Evolutionary conservation across 1,140 invertebrate species (phyloP).

Genomic region (Nebria ingens): DNA sequence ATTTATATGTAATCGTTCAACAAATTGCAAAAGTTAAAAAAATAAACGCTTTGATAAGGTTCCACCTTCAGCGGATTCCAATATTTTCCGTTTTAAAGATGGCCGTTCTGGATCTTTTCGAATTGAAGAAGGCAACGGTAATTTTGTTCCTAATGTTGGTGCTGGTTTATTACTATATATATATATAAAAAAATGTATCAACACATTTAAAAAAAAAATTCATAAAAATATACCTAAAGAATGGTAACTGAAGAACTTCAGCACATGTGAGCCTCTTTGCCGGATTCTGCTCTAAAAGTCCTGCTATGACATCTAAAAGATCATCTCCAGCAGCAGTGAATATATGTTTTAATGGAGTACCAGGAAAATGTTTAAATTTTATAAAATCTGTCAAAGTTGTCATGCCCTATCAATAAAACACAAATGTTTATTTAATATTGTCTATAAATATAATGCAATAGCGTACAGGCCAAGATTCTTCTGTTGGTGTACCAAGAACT

Average conservation of each 20-base stretch:
- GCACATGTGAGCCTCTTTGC: constrained; percentile 70
- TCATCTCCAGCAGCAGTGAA: constrained; percentile 94
- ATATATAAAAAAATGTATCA: constrained; percentile 25
- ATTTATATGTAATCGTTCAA: too few species aligned
- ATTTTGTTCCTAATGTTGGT: constrained; percentile 65
- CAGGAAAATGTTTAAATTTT: constrained; percentile 77
- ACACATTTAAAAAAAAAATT: constrained; percentile 10
- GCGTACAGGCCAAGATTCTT: constrained; percentile 79
- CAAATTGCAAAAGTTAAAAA: constrained; percentile 25
- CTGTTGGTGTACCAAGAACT: constrained; percentile 81
- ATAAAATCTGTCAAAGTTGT: constrained; percentile 83
- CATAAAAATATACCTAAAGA: constrained; percentile 57
- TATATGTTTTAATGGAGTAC: constrained; percentile 78
- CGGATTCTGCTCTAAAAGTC: constrained; percentile 77
- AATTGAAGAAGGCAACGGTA: constrained; percentile 65
- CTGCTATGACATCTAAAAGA: constrained; percentile 73
- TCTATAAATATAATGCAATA: too few species aligned
- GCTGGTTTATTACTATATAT: constrained; percentile 71
- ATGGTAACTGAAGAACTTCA: constrained; percentile 70
- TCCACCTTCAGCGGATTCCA: constrained; percentile 58
- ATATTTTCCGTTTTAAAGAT: constrained; percentile 62
- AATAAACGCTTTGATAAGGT: constrained; percentile 51
- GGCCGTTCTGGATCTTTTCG: constrained; percentile 50
- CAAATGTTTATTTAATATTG: background rate
- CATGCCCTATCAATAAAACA: constrained; percentile 69